Conservation (phyloP, 2,888 invertebrate genomes). For the Luffia ferchaultella region DNA sequence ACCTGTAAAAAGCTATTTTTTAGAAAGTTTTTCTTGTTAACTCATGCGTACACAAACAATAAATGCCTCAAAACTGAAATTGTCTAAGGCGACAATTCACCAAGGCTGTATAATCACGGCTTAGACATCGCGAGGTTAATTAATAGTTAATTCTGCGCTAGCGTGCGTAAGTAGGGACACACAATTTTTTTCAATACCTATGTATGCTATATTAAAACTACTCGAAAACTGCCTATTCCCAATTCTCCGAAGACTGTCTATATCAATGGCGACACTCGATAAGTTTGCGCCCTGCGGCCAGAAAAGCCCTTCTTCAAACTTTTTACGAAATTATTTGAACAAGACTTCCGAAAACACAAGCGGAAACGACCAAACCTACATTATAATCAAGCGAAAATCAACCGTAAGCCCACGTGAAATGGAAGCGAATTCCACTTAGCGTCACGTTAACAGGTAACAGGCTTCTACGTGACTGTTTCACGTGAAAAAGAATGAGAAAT, state of each 20-base stretch:
- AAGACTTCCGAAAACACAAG: conserved; percentile 23
- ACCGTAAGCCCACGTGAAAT: neutral
- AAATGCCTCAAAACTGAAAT: no score
- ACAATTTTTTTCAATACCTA: no score
- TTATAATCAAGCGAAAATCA: neutral
- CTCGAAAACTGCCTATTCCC: conserved; percentile 19
- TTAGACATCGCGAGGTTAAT: no score
- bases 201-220: no score
- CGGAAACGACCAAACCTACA: neutral
- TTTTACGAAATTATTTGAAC: conserved; percentile 57
- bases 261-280: conserved; percentile 31
- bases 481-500: conserved; percentile 7
- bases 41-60: no score
- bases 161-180: no score
- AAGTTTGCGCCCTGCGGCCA: conserved; percentile 41
- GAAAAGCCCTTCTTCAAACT: conserved; percentile 46
- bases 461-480: neutral
- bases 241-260: conserved; percentile 20
- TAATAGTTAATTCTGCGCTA: no score
- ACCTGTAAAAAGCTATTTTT: no score
- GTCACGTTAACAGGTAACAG: neutral
- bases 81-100: no score
- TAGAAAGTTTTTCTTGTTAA: no score
- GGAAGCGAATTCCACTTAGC: neutral
- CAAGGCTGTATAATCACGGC: no score